These are phyloP conservation scores for Marmota monax DNA, from an alignment of 2,113 vertebrate species.

Conservation along the genomic window DNA sequence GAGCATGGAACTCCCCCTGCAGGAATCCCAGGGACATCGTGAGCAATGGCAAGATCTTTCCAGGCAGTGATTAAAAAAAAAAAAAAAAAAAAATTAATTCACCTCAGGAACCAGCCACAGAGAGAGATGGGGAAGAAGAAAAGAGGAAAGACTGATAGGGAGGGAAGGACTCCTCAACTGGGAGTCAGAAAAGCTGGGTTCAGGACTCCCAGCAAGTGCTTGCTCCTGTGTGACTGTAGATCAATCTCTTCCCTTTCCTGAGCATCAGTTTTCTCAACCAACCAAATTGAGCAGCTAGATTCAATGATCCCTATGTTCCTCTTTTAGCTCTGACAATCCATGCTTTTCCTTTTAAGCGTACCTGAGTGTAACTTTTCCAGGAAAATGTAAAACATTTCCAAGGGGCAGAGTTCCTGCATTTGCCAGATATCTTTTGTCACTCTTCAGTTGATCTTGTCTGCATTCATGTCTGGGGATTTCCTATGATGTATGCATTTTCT, in stretches of 20 bases:
- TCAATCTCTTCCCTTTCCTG: conserved; percentile 4
- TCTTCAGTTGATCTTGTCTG: conserved; percentile 45
- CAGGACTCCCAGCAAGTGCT: not conserved
- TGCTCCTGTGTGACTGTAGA: not conserved
- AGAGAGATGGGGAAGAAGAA: not conserved
- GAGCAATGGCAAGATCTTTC: conserved; percentile 54
- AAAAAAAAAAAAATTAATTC: not conserved
- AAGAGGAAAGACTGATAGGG: not conserved
- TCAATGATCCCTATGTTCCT: not conserved
- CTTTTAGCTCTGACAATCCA: not conserved
- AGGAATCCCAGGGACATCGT: conserved; percentile 37
- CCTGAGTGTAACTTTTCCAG: conserved; percentile 49
- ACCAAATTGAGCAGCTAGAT: not conserved
- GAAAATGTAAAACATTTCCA: conserved; percentile 74
- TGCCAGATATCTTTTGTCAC: conserved; percentile 80
- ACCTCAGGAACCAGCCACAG: not conserved
- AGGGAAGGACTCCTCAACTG: not conserved
- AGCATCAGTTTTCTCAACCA: not conserved
- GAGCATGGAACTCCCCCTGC: not conserved
- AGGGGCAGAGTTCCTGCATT: conserved; percentile 68
- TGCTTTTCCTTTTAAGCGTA: conserved; percentile 53
- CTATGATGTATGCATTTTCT: conserved; percentile 72
- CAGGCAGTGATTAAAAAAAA: conserved; percentile 28
- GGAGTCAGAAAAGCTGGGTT: not conserved
- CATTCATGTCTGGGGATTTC: conserved; percentile 81